Percentiles rank a stretch among this genome's conserved stretches.
These are phyloP conservation scores for Andrena haemorrhoa DNA, from an alignment of 2,888 invertebrate genomes.

Conservation along the genomic window DNA sequence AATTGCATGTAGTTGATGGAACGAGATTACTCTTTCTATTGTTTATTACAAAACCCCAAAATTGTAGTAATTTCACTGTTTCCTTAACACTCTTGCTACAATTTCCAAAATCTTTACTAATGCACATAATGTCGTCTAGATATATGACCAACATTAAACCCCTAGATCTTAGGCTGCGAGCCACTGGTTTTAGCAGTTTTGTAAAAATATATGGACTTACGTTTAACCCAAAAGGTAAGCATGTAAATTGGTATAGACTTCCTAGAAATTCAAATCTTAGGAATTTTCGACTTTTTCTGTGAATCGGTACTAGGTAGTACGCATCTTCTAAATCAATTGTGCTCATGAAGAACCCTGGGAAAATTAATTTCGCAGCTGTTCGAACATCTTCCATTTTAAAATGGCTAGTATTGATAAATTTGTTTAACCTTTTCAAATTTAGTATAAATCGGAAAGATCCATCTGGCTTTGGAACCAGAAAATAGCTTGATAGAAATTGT, in stretches of 20 bases:
- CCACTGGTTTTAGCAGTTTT: constrained; percentile 58
- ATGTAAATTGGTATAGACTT: constrained; percentile 43
- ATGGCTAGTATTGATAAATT: constrained; percentile 12
- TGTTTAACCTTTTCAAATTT: constrained; percentile 24
- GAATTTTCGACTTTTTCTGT: constrained; percentile 20
- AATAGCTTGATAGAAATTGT: constrained; percentile 29
- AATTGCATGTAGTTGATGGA: background rate
- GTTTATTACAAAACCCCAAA: constrained; percentile 26
- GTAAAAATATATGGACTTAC: constrained; percentile 56
- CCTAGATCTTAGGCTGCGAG: background rate
- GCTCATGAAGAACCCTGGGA: background rate
- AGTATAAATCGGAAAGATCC: constrained; percentile 7
- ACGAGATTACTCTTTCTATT: background rate
- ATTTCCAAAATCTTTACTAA: background rate
- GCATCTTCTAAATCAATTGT: constrained; percentile 28
- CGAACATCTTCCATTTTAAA: constrained; percentile 35
- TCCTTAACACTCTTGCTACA: background rate
- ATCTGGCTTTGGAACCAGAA: constrained; percentile 18
- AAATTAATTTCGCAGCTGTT: constrained; percentile 9
- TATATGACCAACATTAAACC: background rate
- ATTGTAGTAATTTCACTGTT: constrained; percentile 8
- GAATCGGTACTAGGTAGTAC: constrained; percentile 14
- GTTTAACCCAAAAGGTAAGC: constrained; percentile 58
- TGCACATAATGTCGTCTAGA: background rate
- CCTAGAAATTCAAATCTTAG: constrained; percentile 25